These are phyloP conservation scores for Clarias platycephalus DNA, from an alignment of 2,797 vertebrate species.

Conservation along the genomic window DNA sequence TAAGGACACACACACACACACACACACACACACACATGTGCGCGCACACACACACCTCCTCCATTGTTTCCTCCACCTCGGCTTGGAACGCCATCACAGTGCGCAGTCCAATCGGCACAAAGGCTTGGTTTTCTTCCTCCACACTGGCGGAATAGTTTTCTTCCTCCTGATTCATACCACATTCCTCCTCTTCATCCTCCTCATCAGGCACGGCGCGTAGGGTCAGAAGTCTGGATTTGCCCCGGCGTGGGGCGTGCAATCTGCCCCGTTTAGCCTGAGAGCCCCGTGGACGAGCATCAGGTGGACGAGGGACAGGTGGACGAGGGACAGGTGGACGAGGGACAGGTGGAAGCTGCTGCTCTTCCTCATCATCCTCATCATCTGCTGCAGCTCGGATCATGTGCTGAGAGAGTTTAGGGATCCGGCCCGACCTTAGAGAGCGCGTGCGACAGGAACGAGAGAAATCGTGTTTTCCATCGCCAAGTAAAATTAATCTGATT, in stretches of 20 bases:
- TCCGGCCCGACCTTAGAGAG: slow-evolving; percentile 71
- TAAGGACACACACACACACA: neutral
- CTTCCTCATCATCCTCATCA: slow-evolving; percentile 53
- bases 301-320: neutral
- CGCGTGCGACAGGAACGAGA: neutral
- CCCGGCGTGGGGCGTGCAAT: neutral
- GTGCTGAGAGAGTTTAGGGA: slow-evolving; percentile 70
- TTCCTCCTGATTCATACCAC: slow-evolving; percentile 60
- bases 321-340: slow-evolving; percentile 44
- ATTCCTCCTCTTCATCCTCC: slow-evolving; percentile 54
- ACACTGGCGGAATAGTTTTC: slow-evolving; percentile 65
- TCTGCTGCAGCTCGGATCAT: slow-evolving; percentile 68
- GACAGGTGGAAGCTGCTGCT: slow-evolving; percentile 28
- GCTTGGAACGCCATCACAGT: slow-evolving; percentile 73
- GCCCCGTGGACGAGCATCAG: slow-evolving; percentile 48
- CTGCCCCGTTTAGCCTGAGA: slow-evolving; percentile 62
- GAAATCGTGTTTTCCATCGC: neutral
- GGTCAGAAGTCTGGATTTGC: slow-evolving; percentile 79
- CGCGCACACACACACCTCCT: slow-evolving; percentile 78
- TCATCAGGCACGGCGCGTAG: slow-evolving; percentile 77
- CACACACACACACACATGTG: neutral
- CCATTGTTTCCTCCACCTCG: slow-evolving; percentile 88
- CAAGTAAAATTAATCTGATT: neutral
- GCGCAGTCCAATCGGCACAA: slow-evolving; percentile 84
- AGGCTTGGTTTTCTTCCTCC: slow-evolving; percentile 79